Base-by-base conservation (phyloP, 1,140 invertebrate genomes). In the Copidosoma floridanum region DNA sequence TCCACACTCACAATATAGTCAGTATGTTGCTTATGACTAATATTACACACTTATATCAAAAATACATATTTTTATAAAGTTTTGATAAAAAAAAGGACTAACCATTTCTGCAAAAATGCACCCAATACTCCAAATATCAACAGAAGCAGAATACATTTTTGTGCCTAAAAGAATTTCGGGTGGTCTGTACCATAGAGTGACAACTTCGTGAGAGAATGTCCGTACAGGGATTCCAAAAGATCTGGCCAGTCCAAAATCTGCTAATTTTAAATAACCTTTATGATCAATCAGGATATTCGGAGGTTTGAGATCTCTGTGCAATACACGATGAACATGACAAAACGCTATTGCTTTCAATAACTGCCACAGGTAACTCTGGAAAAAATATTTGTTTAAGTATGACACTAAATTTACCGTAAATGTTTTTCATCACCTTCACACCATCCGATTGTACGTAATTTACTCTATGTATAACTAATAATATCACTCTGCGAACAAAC, bases 41-140 rank as follows among this genome's bases (percentile, higher is more conserved):
- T n/a, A n/a, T n/a, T n/a, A n/a, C n/a, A n/a, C n/a, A n/a, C n/a
- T n/a, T n/a, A n/a, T n/a, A n/a, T n/a, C n/a, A n/a, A n/a, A n/a
- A n/a, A n/a, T n/a, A n/a, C n/a, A n/a, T n/a, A n/a, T n/a, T n/a
- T 20, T 43, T 21, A 43, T 11, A 16, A 43, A 37, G 44, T 50
- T 50, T 40, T 48, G 16, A 32, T 40, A 50, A 26, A 18, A 32
- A 50, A 26, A 43, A 38, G 8, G 35, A 57, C 71, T 77, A 75
- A 93, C 91, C 93, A 96, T 94, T 86, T 96, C 93, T 8, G 88
- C 88, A 83, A 93, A 93, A 68, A 99, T 98, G 75, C 95, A 97
- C 14, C 94, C 95, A 32, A 98, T 81, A 75, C 94, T 96, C 96
- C 96, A 99, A 7, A 98, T 85, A 81, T 99, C 94, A 10, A 96